Evolutionary conservation across 2,888 invertebrate species (phyloP), one percentile per base, ranked within the genome.

Genomic region (Fragum fragum): DNA sequence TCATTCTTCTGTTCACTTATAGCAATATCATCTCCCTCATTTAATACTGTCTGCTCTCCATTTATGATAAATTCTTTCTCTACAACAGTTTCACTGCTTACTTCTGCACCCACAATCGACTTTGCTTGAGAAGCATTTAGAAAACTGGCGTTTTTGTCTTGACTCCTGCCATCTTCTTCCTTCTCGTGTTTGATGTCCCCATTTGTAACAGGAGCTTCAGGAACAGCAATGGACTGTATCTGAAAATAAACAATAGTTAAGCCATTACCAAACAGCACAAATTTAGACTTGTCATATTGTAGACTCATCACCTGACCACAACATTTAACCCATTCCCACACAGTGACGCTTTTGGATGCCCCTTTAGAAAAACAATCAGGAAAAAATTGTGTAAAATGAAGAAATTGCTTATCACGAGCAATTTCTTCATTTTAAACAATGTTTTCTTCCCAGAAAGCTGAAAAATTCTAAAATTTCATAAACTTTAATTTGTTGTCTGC

Each of bases 201-300:
- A 59, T 73, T 73, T 3, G 26, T 21, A 3, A 42, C 18, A 9
- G 39, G 42, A 2, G 36, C 66, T 42, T 66, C 66, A 42, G n/a
- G 16, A 26, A 66, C 66, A 66, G 66, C 66, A 66, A 42, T 39
- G 39, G 66, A 66, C 66, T 26, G 11, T 6, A 16, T 66, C 66
- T 66, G 28, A 21, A 66, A 66, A 47, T 47, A 47, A 47, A 47
- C 14, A 47, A 36, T 9, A 36, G n/a, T n/a, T n/a, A n/a, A n/a
- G n/a, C n/a, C n/a, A n/a, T n/a, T n/a, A n/a, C n/a, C n/a, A n/a
- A n/a, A n/a, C n/a, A n/a, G n/a, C n/a, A n/a, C n/a, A n/a, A n/a
- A n/a, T n/a, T n/a, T n/a, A n/a, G n/a, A n/a, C n/a, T n/a, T n/a
- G n/a, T n/a, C n/a, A n/a, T n/a, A n/a, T n/a, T n/a, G n/a, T n/a